A percentile compares a stretch with the other conserved stretches of the same genome.
Evolutionary conservation across 35 echinoderm and acorn worm species (phyloP).

Genomic region (Heliocidaris tuberculata): DNA sequence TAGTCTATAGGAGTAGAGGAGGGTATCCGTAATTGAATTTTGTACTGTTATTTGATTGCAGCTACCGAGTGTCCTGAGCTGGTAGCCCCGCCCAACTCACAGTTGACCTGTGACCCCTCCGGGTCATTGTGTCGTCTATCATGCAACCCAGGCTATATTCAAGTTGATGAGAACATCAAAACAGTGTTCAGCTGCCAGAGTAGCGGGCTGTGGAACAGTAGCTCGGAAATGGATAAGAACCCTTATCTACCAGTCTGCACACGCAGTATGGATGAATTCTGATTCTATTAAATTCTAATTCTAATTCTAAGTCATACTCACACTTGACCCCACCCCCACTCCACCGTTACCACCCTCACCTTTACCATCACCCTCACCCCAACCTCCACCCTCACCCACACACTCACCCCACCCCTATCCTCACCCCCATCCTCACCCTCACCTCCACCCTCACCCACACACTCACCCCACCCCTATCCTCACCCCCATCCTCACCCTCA

Average conservation of each 20-base stretch:
- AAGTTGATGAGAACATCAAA: too few species aligned
- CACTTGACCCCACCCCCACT: background rate
- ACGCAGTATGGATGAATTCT: background rate
- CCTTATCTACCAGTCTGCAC: constrained; percentile 35
- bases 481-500: too few species aligned
- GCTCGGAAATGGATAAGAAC: background rate
- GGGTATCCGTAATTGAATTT: too few species aligned
- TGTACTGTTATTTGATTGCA: background rate
- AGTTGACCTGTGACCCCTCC: background rate
- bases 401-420: too few species aligned
- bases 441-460: too few species aligned
- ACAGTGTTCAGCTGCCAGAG: background rate
- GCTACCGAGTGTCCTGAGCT: constrained; percentile 7
- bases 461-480: too few species aligned
- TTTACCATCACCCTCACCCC: too few species aligned
- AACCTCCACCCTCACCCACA: too few species aligned
- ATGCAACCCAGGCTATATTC: background rate
- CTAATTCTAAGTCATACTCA: background rate
- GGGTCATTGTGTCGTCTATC: background rate
- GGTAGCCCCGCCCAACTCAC: constrained; percentile 11
- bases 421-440: too few species aligned
- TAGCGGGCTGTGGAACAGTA: constrained; percentile 17
- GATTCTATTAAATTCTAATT: too few species aligned
- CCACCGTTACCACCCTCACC: too few species aligned
- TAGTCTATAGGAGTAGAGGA: too few species aligned